phyloP scores from a whole-genome alignment of 2,888 invertebrate genomes.

The Apantesis nais region DNA sequence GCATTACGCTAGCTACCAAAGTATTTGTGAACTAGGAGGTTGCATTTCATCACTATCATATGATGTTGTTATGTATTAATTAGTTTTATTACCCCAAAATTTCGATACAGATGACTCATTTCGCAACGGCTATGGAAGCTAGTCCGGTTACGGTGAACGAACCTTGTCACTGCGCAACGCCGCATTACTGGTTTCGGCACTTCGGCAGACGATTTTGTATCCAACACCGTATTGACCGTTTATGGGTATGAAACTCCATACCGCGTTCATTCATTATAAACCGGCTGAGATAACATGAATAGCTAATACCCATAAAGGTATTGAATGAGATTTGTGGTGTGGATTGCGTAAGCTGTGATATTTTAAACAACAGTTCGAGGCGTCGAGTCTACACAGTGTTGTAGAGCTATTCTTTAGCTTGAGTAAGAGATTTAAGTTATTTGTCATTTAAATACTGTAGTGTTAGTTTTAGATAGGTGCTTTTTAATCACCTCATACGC shows the following conservation, averaged over 20 bases:
- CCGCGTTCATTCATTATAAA: constrained; percentile 62
- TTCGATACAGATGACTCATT: constrained; percentile 75
- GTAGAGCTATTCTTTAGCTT: constrained; percentile 28
- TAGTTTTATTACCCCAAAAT: constrained; percentile 60
- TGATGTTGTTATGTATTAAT: constrained; percentile 49
- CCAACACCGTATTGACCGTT: constrained; percentile 68
- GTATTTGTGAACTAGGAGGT: not conserved
- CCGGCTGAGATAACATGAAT: constrained; percentile 41
- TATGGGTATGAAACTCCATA: constrained; percentile 68
- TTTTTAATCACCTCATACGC: not conserved
- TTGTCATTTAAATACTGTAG: constrained; percentile 29
- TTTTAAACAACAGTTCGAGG: constrained; percentile 32
- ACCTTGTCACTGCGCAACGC: constrained; percentile 74
- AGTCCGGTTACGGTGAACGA: constrained; percentile 78
- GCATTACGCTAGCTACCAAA: not conserved
- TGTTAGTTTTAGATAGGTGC: constrained; percentile 12
- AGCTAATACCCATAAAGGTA: constrained; percentile 37
- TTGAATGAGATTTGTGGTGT: constrained; percentile 38
- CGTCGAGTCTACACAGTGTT: constrained; percentile 29
- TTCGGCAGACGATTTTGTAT: constrained; percentile 68
- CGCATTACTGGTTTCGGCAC: constrained; percentile 78
- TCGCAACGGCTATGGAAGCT: constrained; percentile 55
- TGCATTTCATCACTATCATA: not conserved
- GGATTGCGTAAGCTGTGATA: constrained; percentile 39
- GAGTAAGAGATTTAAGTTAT: constrained; percentile 23